Percentiles rank a stretch among this genome's conserved stretches.
Evolutionary conservation across 2,888 invertebrate species (phyloP).

Genomic region (Aspidiotus destructor): DNA sequence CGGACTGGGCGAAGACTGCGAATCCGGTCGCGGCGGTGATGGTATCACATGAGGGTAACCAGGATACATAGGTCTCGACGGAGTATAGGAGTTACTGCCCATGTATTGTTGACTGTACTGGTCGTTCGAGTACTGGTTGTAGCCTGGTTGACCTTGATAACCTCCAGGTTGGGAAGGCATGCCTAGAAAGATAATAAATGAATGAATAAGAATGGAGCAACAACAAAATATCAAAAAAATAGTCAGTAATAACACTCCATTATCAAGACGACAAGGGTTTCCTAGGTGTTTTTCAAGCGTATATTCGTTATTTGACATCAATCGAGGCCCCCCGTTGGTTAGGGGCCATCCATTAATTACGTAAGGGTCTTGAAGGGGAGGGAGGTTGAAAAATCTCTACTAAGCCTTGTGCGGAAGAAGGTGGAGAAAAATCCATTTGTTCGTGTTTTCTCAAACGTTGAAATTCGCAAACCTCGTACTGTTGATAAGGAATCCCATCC

Average conservation of each 20-base stretch:
- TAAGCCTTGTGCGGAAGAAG: too few relatives aligned
- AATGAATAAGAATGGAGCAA: background rate
- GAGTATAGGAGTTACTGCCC: conserved; percentile 35
- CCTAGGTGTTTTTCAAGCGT: background rate
- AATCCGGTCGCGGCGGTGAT: conserved; percentile 22
- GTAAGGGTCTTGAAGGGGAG: too few relatives aligned
- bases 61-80: conserved; percentile 33
- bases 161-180: conserved; percentile 39
- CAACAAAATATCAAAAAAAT: background rate
- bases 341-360: too few relatives aligned
- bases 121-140: conserved; percentile 46
- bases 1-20: conserved; percentile 23
- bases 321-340: conserved; percentile 56
- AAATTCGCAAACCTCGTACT: too few relatives aligned
- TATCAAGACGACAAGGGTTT: background rate
- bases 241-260: background rate
- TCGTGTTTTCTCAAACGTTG: too few relatives aligned
- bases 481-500: too few relatives aligned
- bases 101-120: conserved; percentile 47
- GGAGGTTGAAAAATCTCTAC: too few relatives aligned
- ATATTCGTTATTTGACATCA: conserved; percentile 29
- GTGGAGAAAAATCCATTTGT: too few relatives aligned
- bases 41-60: conserved; percentile 31
- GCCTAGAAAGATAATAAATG: background rate
- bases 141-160: conserved; percentile 41